phyloP scores from a whole-genome alignment of 2,113 vertebrate species.

The Pluvianellus socialis region DNA sequence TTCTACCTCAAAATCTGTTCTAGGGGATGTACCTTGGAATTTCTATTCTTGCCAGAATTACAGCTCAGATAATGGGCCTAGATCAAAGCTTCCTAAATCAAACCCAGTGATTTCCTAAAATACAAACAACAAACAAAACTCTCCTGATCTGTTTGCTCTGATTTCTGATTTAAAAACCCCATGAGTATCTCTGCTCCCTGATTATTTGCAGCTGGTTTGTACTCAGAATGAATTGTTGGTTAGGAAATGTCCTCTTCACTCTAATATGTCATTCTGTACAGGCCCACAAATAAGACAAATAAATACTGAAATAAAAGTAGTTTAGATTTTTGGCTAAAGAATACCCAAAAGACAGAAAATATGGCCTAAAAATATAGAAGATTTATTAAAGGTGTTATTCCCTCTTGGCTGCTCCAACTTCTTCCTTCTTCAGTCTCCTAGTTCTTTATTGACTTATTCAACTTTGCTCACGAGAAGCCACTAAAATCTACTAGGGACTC shows the following conservation, averaged over 20 bases:
- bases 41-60: not conserved
- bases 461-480: not conserved
- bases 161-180: not conserved
- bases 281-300: not conserved
- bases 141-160: slow-evolving; percentile 10
- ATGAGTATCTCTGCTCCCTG: not conserved
- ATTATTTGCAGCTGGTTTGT: not conserved
- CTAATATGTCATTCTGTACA: not conserved
- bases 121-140: slow-evolving; percentile 1
- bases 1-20: not conserved
- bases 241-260: not conserved
- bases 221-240: not conserved
- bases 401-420: not conserved
- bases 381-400: not conserved
- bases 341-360: not conserved
- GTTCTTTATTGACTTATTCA: not conserved
- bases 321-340: not conserved
- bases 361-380: not conserved
- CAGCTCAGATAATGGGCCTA: not conserved
- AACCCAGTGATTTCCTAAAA: not conserved
- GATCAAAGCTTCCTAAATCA: not conserved
- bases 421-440: not conserved
- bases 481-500: not conserved
- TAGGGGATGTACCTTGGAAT: not conserved
- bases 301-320: not conserved